These are phyloP conservation scores for Tympanoctomys barrerae DNA, from an alignment of 2,797 vertebrate genomes.

Conservation along the genomic window DNA sequence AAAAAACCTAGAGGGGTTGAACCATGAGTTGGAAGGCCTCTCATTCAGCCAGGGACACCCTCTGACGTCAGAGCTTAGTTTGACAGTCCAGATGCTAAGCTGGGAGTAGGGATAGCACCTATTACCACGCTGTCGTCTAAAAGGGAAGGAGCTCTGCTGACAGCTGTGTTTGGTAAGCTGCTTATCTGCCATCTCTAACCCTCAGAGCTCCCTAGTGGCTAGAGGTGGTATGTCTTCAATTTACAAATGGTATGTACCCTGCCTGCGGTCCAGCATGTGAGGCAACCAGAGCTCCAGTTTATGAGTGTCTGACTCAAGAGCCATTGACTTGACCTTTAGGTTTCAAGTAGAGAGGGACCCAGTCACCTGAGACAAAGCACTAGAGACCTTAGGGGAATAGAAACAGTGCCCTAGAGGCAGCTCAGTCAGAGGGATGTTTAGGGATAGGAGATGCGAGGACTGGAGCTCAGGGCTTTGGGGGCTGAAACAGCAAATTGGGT, in stretches of 20 bases:
- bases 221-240: background rate
- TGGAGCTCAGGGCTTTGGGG: accelerated
- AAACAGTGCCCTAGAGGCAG: background rate
- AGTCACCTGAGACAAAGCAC: background rate
- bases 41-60: background rate
- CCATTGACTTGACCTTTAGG: background rate
- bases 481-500: background rate
- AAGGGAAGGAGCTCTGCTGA: background rate
- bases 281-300: background rate
- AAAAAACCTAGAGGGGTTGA: background rate
- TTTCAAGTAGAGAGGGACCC: background rate
- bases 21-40: background rate
- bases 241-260: background rate
- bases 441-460: background rate
- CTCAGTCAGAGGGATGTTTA: accelerated
- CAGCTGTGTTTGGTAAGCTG: background rate
- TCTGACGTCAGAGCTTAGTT: background rate
- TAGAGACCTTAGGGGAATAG: background rate
- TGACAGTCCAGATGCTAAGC: background rate
- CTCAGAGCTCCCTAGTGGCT: background rate
- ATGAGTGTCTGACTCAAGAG: background rate
- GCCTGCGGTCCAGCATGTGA: background rate
- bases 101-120: background rate
- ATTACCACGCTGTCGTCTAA: background rate
- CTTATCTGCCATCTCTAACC: background rate